A percentile compares a stretch with the other conserved stretches of the same genome.
Evolutionary conservation across 2,888 invertebrate species (phyloP).

Genomic region (Tenodera sinensis): DNA sequence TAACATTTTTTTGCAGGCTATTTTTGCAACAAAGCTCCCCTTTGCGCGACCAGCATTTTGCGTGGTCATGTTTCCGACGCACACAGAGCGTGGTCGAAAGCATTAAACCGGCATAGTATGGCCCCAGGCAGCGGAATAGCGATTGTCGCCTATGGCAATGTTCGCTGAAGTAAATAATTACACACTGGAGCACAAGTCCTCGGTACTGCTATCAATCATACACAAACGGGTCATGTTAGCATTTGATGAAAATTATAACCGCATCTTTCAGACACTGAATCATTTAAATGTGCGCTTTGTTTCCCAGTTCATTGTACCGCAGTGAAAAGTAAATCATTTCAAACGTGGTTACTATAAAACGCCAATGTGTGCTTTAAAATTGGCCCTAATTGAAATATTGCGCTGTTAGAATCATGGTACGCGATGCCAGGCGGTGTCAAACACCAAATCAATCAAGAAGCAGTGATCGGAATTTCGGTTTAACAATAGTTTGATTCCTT

Average conservation of each 20-base stretch:
- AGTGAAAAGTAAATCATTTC: not conserved
- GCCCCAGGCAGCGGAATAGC: not conserved
- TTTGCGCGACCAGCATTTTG: not conserved
- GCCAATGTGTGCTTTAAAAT: not conserved
- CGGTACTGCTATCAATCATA: not conserved
- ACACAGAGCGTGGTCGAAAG: not conserved
- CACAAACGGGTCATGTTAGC: not conserved
- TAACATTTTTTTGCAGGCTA: no score
- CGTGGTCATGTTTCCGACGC: not conserved
- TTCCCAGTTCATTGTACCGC: not conserved
- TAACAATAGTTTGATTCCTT: not conserved
- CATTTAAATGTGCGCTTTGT: not conserved
- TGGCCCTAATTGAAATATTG: not conserved
- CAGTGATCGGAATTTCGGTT: not conserved
- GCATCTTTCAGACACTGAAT: not conserved
- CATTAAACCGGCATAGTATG: not conserved
- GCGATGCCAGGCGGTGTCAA: not conserved
- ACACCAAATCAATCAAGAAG: not conserved
- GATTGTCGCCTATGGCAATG: not conserved
- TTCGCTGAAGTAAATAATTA: not conserved
- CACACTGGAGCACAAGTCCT: not conserved
- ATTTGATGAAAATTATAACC: not conserved
- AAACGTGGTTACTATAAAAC: not conserved
- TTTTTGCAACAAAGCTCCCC: no score
- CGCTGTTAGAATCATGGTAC: not conserved